Conservation (phyloP, 2,797 vertebrate genomes). For the Glossophaga mutica region DNA sequence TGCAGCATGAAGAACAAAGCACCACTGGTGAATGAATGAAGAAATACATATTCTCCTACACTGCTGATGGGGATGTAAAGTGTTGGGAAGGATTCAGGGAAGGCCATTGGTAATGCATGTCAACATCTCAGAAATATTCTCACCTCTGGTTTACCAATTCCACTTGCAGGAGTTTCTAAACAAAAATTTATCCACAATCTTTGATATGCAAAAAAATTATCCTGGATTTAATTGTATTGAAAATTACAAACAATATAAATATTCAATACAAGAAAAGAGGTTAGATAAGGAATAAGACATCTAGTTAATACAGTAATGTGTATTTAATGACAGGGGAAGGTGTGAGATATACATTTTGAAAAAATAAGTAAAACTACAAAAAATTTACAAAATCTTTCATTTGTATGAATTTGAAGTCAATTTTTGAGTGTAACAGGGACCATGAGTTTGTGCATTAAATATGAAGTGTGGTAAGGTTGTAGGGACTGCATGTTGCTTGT, state of each 20-base stretch:
- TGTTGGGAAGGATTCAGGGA: not conserved
- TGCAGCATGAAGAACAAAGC: not conserved
- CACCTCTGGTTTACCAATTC: not conserved
- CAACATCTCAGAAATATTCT: not conserved
- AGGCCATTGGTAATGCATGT: not conserved
- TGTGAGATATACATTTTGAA: not conserved
- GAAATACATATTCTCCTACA: not conserved
- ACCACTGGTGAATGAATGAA: not conserved
- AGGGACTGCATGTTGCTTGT: not conserved
- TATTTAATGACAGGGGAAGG: not conserved
- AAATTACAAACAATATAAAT: not conserved
- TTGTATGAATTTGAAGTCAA: not conserved
- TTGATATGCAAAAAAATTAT: not conserved
- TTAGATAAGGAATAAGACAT: constrained; percentile 13
- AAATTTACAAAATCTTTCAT: not conserved
- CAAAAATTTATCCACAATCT: not conserved
- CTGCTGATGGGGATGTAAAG: not conserved
- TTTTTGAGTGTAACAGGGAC: not conserved
- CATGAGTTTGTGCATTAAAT: not conserved
- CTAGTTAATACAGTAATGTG: not conserved
- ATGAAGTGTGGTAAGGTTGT: not conserved
- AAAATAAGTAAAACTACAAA: not conserved
- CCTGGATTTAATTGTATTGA: not conserved
- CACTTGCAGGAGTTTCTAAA: not conserved
- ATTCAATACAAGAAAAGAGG: not conserved